Conservation (phyloP, 2,797 vertebrate genomes). For the Cynodonichthys magdalenae region DNA sequence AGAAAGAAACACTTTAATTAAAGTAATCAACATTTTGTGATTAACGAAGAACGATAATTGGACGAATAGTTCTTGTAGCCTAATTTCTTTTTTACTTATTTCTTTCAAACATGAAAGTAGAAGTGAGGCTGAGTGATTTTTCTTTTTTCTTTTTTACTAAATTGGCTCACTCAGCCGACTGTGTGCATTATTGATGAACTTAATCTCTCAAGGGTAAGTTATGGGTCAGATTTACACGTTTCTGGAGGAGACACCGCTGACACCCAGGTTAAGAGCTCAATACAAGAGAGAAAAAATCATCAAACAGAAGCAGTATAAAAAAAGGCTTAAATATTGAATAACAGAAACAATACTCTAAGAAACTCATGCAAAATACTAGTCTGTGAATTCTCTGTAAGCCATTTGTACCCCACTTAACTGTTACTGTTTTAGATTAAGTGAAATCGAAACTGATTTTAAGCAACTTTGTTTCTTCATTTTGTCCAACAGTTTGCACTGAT, state of each 20-base stretch:
- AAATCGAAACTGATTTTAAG: constrained; percentile 19
- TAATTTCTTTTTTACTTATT: constrained; percentile 7
- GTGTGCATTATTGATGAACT: constrained; percentile 44
- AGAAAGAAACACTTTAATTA: constrained; percentile 8
- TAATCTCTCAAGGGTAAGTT: constrained; percentile 35
- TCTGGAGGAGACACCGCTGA: constrained; percentile 24
- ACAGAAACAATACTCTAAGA: too few species aligned
- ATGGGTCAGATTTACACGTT: constrained; percentile 45
- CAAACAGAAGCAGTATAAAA: constrained; percentile 9
- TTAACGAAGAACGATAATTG: constrained; percentile 14
- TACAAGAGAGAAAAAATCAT: constrained; percentile 18
- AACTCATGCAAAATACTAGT: too few species aligned
- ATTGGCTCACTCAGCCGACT: constrained; percentile 3
- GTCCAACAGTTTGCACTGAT: constrained; percentile 5
- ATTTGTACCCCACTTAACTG: constrained; percentile 19
- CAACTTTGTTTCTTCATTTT: background rate
- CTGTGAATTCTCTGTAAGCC: too few species aligned
- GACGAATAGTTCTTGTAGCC: background rate
- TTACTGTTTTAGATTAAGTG: constrained; percentile 26
- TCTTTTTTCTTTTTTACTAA: background rate
- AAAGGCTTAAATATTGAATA: too few species aligned
- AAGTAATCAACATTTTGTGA: constrained; percentile 8
- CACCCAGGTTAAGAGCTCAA: constrained; percentile 33
- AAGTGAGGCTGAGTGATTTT: background rate
- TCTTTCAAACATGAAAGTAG: constrained; percentile 8